phyloP scores from a whole-genome alignment of 2,888 invertebrate species.

The Nemapogon koenigi region DNA sequence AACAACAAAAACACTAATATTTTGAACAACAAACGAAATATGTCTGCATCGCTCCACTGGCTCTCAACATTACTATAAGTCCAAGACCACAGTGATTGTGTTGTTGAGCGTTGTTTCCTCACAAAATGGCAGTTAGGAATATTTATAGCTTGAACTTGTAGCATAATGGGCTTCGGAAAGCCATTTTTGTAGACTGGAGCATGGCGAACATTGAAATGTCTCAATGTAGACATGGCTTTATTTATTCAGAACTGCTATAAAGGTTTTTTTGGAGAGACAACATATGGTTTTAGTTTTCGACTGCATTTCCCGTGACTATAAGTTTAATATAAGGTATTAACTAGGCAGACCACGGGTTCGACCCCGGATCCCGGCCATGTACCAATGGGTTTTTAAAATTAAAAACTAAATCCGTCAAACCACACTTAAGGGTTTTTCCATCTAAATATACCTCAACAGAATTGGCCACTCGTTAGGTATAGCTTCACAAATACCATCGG shows the following conservation, averaged over 20 bases:
- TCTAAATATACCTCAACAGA: no score
- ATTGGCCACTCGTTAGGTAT: no score
- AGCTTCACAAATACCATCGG: no score
- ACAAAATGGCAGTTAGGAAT: conserved; percentile 57
- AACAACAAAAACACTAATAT: no score
- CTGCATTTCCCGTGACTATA: no score
- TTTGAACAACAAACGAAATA: conserved; percentile 51
- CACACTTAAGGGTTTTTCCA: no score
- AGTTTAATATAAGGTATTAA: no score
- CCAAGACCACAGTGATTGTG: conserved; percentile 48
- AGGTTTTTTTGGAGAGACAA: neutral
- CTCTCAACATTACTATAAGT: conserved; percentile 50
- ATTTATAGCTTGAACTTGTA: conserved; percentile 60
- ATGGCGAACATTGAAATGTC: neutral
- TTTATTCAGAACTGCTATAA: neutral
- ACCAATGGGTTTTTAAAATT: no score
- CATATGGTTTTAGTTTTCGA: no score
- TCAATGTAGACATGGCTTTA: neutral
- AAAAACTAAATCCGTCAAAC: no score
- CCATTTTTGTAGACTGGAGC: conserved; percentile 3
- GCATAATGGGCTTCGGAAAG: conserved; percentile 25
- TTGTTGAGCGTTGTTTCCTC: conserved; percentile 60
- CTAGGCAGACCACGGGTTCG: no score
- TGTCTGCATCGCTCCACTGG: conserved; percentile 52
- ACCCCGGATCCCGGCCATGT: no score